Evolutionary conservation across 2,797 vertebrate species (phyloP), one percentile per base, ranked within the genome.

Genomic region (Luscinia megarhynchos): DNA sequence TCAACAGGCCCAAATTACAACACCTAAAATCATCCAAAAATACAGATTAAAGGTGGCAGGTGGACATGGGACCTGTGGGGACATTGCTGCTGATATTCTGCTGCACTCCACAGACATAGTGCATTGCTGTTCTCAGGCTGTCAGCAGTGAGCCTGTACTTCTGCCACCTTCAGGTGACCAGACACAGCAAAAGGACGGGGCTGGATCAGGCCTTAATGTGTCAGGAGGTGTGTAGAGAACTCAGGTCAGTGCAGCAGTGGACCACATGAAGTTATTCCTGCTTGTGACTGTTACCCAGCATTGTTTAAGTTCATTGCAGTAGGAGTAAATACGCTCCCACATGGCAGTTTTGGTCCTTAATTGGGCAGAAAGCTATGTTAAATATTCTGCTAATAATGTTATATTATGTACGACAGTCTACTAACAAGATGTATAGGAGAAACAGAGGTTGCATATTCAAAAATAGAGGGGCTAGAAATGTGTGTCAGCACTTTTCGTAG

Each of bases 211-310:
- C 48, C 21, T 14, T 24, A 3, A 11, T 9, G 3, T 0, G 3
- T 29, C n/a, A 34, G 50, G 46, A 64, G 67, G 7, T 40, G 24
- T 4, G 15, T 57, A 73, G 24, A 57, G 38, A 57, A 8, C 24
- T 20, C 36, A 7, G 6, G 10, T 27, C 30, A 16, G 29, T 29
- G 41, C 36, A 43, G 55, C 0, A 0, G 19, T 18, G 27, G 53
- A 27, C 67, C 22, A 24, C 10, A 0, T 24, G 15, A 23, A 51
- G 45, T 41, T 61, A 11, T 24, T 88, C 26, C 70, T 70, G 40
- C 40, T 67, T 58, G 22, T 61, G 32, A 7, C 62, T n/a, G n/a
- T 68, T 61, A 27, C 12, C 26, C 26, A 4, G 57, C 64, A 22
- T 38, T 12, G 20, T 36, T 32, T 1, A 59, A 32, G 30, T 34